Evolutionary conservation across 1,140 invertebrate species (phyloP).

Genomic region (Protaetia brevitarsis): DNA sequence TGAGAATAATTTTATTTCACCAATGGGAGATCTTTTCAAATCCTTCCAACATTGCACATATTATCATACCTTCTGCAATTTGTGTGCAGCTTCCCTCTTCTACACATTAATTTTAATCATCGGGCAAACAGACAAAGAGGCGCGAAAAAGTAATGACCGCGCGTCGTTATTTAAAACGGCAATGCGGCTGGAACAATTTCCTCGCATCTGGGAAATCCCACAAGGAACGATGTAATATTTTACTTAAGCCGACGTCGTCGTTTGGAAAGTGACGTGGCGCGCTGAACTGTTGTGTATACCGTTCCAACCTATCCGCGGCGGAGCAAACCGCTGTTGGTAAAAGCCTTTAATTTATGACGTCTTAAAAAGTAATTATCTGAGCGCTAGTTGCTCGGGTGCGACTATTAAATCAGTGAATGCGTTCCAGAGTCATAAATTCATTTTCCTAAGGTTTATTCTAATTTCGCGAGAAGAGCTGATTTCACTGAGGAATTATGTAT

Average conservation of each 20-base stretch:
- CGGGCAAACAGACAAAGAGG: no score
- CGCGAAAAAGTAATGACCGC: no score
- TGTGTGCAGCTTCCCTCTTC: no score
- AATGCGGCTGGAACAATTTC: not conserved
- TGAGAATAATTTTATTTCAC: no score
- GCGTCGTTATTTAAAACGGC: no score
- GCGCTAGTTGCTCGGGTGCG: conserved; percentile 20
- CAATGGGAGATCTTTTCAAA: no score
- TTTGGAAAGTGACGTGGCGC: not conserved
- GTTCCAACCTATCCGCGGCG: conserved; percentile 23
- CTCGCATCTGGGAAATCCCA: conserved; percentile 7
- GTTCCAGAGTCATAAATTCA: conserved; percentile 20
- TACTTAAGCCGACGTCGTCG: conserved; percentile 4
- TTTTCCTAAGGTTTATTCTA: conserved; percentile 13
- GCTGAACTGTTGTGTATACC: conserved; percentile 1
- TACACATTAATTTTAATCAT: no score
- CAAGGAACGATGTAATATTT: conserved; percentile 8
- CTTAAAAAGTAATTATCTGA: conserved; percentile 39
- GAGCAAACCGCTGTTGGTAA: conserved; percentile 29
- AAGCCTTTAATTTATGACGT: conserved; percentile 37
- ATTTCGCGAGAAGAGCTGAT: not conserved
- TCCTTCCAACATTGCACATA: no score
- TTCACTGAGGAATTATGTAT: not conserved
- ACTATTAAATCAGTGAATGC: conserved; percentile 35
- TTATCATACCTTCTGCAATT: no score